These are phyloP conservation scores for Chloropsis hardwickii DNA, from an alignment of 2,113 vertebrate species.

Conservation along the genomic window DNA sequence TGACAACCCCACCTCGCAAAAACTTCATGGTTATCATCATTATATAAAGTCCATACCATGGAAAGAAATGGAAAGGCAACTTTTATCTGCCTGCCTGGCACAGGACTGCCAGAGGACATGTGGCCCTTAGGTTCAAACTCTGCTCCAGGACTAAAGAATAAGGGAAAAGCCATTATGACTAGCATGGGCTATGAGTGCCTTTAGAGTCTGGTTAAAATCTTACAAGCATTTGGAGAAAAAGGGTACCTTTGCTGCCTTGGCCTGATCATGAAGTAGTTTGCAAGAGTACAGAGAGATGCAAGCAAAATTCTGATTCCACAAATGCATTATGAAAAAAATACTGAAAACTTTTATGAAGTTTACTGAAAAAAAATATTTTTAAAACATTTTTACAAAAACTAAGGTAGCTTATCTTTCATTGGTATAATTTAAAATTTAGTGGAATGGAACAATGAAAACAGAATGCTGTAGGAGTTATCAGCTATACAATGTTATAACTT, in stretches of 20 bases:
- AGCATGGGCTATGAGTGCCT: rapidly evolving
- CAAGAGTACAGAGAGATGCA: neutral
- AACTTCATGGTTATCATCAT: neutral
- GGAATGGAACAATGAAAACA: neutral
- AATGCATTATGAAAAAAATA: neutral
- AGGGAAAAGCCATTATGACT: neutral
- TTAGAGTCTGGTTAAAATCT: neutral
- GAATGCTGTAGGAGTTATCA: neutral
- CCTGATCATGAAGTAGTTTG: neutral
- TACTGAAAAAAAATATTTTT: neutral
- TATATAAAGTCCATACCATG: rapidly evolving
- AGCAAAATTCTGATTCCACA: neutral
- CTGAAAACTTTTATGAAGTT: neutral
- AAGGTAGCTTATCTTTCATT: neutral
- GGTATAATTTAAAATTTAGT: neutral
- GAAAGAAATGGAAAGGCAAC: neutral
- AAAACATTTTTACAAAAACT: neutral
- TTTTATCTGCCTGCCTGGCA: neutral
- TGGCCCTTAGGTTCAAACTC: neutral
- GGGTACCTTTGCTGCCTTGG: neutral
- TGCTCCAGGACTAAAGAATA: neutral
- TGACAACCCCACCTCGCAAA: neutral
- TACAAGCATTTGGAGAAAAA: neutral
- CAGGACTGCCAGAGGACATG: neutral
- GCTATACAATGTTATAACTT: neutral